Evolutionary conservation across 2,888 invertebrate genomes (phyloP), one percentile per base, ranked within the genome.

Genomic region (Abrostola tripartita): DNA sequence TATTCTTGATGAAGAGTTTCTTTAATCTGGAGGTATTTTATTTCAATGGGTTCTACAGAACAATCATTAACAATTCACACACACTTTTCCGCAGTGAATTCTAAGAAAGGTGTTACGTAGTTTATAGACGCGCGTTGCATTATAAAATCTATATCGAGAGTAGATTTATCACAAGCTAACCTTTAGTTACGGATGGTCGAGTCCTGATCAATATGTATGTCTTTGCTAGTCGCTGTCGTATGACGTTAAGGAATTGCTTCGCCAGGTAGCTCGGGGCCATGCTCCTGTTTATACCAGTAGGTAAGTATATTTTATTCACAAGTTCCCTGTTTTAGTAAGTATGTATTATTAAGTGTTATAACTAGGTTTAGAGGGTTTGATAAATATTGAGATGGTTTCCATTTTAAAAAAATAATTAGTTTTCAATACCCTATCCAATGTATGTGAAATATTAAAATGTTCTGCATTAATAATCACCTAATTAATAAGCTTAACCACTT

Each of bases 101-200:
- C 53, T 1, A 37, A 49, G 59, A 55, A 64, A 50, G 35, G n/a
- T 53, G 14, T 50, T 37, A 64, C 10, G 10, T 40, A 36, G 11
- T 35, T 36, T 51, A 37, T 41, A 44, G 52, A 51, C 10, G 41
- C 12, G 10, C 35, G 52, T 40, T 50, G 36, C 56, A 63, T 53
- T 60, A 54, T 54, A 62, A 44, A 59, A 57, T 63, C 49, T 60
- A 58, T 70, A 65, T 61, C n/a, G 49, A 55, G 65, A 61, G 52
- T 55, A 14, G 14, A 53, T 63, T 38, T 49, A 60, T 54, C 56
- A 50, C 52, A 53, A 38, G 64, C 49, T 64, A 57, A 57, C 57
- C 57, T 71, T 74, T 74, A 41, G 61, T 37, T 35, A 55, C 55
- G 57, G 60, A 55, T 74, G 60, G 52, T 35, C 50, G 61, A 36